A percentile compares a stretch with the other conserved stretches of the same genome.
phyloP scores from a whole-genome alignment of 1,140 invertebrate species.

The Cyclina sinensis region DNA sequence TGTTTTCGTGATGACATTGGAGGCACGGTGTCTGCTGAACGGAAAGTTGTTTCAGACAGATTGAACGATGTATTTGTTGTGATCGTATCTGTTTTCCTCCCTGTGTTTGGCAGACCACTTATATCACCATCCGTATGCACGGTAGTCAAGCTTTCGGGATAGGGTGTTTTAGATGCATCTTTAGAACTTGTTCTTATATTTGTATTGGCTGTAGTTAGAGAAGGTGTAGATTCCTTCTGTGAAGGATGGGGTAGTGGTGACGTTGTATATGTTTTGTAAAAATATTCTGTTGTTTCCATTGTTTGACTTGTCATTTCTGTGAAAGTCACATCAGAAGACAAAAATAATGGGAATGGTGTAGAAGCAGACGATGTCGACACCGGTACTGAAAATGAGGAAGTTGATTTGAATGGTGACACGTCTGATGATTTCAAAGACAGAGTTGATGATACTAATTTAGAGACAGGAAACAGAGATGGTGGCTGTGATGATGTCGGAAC shows the following conservation, averaged over 20 bases:
- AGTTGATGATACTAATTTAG: neutral
- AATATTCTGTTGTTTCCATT: neutral
- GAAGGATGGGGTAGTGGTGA: neutral
- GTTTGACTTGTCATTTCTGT: neutral
- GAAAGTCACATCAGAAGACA: neutral
- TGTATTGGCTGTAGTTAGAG: neutral
- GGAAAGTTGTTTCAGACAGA: neutral
- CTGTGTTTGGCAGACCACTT: no score
- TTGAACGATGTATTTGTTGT: neutral
- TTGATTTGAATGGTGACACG: neutral
- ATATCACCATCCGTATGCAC: no score
- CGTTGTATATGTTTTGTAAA: neutral
- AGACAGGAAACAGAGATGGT: neutral
- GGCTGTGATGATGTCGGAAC: neutral
- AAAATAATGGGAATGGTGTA: neutral
- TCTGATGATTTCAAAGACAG: neutral
- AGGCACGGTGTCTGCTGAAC: neutral
- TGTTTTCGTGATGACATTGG: neutral
- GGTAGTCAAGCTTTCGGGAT: no score
- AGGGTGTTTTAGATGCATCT: no score
- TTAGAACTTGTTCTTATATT: neutral
- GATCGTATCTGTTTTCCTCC: neutral
- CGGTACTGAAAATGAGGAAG: neutral
- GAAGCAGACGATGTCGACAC: neutral
- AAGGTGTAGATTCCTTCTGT: neutral